Percentiles rank a stretch among this genome's conserved stretches.
Conservation (phyloP, 2,888 invertebrate genomes). For the Parnassius mnemosyne region DNA sequence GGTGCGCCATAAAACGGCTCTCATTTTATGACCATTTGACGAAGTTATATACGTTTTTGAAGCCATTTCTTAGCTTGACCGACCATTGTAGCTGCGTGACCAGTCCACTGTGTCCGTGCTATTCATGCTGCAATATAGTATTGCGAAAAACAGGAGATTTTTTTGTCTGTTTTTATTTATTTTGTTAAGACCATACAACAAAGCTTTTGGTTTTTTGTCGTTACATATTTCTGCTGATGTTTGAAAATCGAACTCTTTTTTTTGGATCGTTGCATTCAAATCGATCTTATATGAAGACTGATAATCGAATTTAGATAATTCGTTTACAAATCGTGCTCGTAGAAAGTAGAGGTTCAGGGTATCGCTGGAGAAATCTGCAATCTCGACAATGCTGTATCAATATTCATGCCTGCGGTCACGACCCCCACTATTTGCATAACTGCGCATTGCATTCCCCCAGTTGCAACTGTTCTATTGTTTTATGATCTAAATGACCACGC, state of each 20-base stretch:
- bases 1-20: constrained; percentile 75
- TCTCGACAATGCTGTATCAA: constrained; percentile 77
- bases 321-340: constrained; percentile 67
- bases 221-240: constrained; percentile 16
- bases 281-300: constrained; percentile 52
- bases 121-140: constrained; percentile 58
- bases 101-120: constrained; percentile 50
- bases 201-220: constrained; percentile 30
- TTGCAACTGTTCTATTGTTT: constrained; percentile 79
- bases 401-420: constrained; percentile 78
- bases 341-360: constrained; percentile 63
- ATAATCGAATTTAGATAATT: constrained; percentile 65
- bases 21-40: constrained; percentile 78
- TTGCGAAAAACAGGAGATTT: constrained; percentile 44
- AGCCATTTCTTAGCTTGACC: constrained; percentile 65
- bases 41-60: constrained; percentile 75
- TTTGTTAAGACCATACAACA: constrained; percentile 18
- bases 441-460: constrained; percentile 72
- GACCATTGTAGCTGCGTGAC: constrained; percentile 69
- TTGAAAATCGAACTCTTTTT: constrained; percentile 15
- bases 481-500: constrained; percentile 79
- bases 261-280: constrained; percentile 27
- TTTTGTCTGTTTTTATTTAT: constrained; percentile 35
- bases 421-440: constrained; percentile 77
- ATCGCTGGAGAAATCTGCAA: constrained; percentile 69